phyloP scores from a whole-genome alignment of 2,888 invertebrate species.

The Drosophila rubida region DNA sequence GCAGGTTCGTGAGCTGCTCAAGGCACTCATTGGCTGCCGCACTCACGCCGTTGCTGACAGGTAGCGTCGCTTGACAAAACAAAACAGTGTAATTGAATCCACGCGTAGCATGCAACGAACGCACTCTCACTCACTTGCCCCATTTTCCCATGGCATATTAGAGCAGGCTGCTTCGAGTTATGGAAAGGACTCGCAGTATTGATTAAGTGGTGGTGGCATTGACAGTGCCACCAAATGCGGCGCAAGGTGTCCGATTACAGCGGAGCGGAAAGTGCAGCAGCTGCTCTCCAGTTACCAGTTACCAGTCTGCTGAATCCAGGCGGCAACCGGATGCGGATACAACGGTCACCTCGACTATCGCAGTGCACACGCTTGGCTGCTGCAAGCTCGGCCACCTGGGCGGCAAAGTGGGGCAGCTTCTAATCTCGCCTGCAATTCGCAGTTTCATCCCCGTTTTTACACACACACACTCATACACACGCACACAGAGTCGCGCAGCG shows the following conservation, averaged over 20 bases:
- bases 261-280: constrained; percentile 61
- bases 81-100: constrained; percentile 54
- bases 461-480: constrained; percentile 22
- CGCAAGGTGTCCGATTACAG: constrained; percentile 69
- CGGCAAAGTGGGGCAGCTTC: constrained; percentile 7
- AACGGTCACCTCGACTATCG: constrained; percentile 13
- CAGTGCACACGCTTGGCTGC: constrained; percentile 57
- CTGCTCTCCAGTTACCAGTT: constrained; percentile 55
- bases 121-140: constrained; percentile 35
- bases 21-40: constrained; percentile 13
- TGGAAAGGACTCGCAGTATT: constrained; percentile 44
- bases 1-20: constrained; percentile 57
- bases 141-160: constrained; percentile 65
- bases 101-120: constrained; percentile 39
- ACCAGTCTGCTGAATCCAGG: too few species aligned
- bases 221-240: constrained; percentile 1
- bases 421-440: constrained; percentile 30
- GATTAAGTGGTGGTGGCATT: constrained; percentile 49
- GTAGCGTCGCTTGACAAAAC: constrained; percentile 29
- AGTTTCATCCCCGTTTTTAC: constrained; percentile 68
- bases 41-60: constrained; percentile 20
- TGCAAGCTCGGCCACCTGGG: constrained; percentile 41
- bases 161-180: constrained; percentile 70
- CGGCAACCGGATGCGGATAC: constrained; percentile 68
- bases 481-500: constrained; percentile 6